These are phyloP conservation scores for Parapristionchus giblindavisi DNA, from an alignment of 2,888 invertebrate species.

Conservation along the genomic window DNA sequence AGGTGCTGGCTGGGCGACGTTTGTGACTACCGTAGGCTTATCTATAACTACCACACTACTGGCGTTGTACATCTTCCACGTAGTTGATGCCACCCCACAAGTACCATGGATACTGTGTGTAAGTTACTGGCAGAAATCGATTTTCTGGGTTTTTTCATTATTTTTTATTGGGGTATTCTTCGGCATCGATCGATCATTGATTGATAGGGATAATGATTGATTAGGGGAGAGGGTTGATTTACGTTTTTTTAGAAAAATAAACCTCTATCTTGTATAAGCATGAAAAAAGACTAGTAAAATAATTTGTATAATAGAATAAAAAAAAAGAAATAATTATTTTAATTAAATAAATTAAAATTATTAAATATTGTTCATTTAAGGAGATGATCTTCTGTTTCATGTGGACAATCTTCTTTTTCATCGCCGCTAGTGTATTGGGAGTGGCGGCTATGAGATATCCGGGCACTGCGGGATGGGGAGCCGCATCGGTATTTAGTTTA, in stretches of 20 bases:
- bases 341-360: not conserved
- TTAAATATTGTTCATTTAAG: slow-evolving; percentile 69
- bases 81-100: slow-evolving; percentile 84
- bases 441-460: slow-evolving; percentile 58
- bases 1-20: slow-evolving; percentile 76
- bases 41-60: slow-evolving; percentile 85
- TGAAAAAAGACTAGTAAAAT: too few species aligned
- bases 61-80: slow-evolving; percentile 83
- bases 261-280: too few species aligned
- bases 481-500: slow-evolving; percentile 77
- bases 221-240: too few species aligned
- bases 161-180: too few species aligned
- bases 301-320: not conserved
- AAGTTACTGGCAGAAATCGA: too few species aligned
- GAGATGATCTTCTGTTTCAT: slow-evolving; percentile 81
- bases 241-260: too few species aligned
- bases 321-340: not conserved
- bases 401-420: slow-evolving; percentile 81
- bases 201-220: too few species aligned
- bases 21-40: slow-evolving; percentile 81
- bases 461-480: slow-evolving; percentile 74
- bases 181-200: too few species aligned
- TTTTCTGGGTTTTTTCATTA: too few species aligned
- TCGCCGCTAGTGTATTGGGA: slow-evolving; percentile 79
- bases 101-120: slow-evolving; percentile 87